Evolutionary conservation across 2,888 invertebrate genomes (phyloP), one percentile per base, ranked within the genome.

Genomic region (Eucera pruinosa): DNA sequence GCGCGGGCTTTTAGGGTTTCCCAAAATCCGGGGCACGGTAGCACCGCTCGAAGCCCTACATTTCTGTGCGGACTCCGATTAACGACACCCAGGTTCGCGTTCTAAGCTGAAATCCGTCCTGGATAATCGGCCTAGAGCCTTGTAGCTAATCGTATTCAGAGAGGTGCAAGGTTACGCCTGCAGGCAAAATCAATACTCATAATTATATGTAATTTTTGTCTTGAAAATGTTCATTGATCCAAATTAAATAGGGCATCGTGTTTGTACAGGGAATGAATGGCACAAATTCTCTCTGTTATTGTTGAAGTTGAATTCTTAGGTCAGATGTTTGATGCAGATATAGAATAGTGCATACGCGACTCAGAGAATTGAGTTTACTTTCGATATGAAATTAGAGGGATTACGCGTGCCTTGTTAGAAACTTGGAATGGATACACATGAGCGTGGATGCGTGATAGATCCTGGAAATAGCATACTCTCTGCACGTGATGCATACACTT

Each of bases 1-100:
- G 62, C 54, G 66, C 41, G 62, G 47, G 68, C 50, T 72, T 64
- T 73, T 61, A 78, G 41, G 78, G 69, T 73, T 64, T 62, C 54
- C 69, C 23, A 70, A 79, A 80, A 80, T 80, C 74, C 79, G 70
- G 58, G 65, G 33, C 65, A 79, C 62, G 61, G 25, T 18, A 39
- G 48, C 39, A 33, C 54, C 41, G 52, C 33, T 65, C 61, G 74
- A 70, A 80, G 74, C 74, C 65, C 72, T 62, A 69, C 78, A 78
- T 79, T 78, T 80, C 80, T 48, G 18, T 18, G 25, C 27, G 58
- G 54, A 55, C 64, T 61, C 57, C 67, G 79, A 78, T 80, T 67
- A 66, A 70, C 61, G 74, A 79, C 79, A 70, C 79, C 72, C 45
- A 3, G 39, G 50, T 5, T 25, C 57, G 60, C 33, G 65, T 47